A percentile compares a stretch with the other conserved stretches of the same genome.
phyloP scores from a whole-genome alignment of 2,888 invertebrate species.

The Melieria crassipennis region DNA sequence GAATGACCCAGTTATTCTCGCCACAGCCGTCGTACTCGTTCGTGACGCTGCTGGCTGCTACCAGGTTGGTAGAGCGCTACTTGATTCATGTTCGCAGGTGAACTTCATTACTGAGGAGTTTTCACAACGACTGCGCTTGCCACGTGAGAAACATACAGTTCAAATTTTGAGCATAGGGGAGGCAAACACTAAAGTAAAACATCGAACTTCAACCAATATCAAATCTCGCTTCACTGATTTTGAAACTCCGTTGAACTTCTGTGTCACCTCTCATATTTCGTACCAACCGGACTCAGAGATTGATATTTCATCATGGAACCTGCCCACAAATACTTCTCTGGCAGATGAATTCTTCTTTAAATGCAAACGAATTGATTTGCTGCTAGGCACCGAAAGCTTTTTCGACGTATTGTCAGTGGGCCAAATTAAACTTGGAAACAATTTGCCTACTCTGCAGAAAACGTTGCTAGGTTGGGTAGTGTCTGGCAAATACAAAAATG shows the following conservation, averaged over 20 bases:
- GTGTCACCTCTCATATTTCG: slow-evolving; percentile 37
- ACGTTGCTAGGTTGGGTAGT: slow-evolving; percentile 37
- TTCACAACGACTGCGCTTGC: slow-evolving; percentile 29
- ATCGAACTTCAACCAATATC: slow-evolving; percentile 28
- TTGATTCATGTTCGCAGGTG: slow-evolving; percentile 38
- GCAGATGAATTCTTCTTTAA: slow-evolving; percentile 38
- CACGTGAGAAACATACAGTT: slow-evolving; percentile 27
- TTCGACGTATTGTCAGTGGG: slow-evolving; percentile 39
- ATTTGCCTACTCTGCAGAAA: slow-evolving; percentile 37
- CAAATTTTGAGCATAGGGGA: slow-evolving; percentile 40
- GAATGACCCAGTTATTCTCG: slow-evolving; percentile 18
- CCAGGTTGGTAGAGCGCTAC: slow-evolving; percentile 33
- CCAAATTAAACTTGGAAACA: slow-evolving; percentile 35
- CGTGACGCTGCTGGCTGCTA: slow-evolving; percentile 19
- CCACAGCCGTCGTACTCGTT: slow-evolving; percentile 34
- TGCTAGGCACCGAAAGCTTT: slow-evolving; percentile 37
- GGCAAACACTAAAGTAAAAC: slow-evolving; percentile 28
- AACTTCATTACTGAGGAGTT: slow-evolving; percentile 38
- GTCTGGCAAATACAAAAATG: slow-evolving; percentile 26
- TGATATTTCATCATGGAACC: slow-evolving; percentile 31
- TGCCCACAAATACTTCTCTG: slow-evolving; percentile 32
- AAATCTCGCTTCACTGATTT: slow-evolving; percentile 35
- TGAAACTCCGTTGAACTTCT: slow-evolving; percentile 32
- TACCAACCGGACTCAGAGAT: slow-evolving; percentile 32
- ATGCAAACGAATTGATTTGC: slow-evolving; percentile 35